Percentiles rank a stretch among this genome's conserved stretches.
Evolutionary conservation across 92 coral and sea anemone species (phyloP).

Genomic region (Isaurus tuberculatus): DNA sequence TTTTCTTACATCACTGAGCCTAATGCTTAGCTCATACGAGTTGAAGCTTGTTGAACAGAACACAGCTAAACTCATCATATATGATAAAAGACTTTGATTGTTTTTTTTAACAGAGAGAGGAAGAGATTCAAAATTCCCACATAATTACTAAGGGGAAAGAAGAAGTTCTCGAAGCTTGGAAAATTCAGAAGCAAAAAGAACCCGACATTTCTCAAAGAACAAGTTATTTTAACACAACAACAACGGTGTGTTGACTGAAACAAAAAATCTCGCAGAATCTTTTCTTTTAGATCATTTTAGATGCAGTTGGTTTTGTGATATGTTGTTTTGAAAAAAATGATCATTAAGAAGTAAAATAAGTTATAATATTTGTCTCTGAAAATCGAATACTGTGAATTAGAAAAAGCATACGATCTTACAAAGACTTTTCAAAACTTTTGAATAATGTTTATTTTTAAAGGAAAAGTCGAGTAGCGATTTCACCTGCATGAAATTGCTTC

Average conservation of each 20-base stretch:
- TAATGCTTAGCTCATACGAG: neutral
- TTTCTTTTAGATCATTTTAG: neutral
- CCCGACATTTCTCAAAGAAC: conserved; percentile 75
- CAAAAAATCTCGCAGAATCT: neutral
- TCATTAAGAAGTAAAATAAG: neutral
- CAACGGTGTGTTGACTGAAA: conserved; percentile 53
- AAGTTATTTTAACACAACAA: conserved; percentile 82
- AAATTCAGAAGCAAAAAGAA: conserved; percentile 70
- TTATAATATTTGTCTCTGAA: too few relatives aligned
- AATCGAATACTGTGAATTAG: too few relatives aligned
- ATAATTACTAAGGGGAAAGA: conserved; percentile 75
- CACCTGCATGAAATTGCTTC: too few relatives aligned
- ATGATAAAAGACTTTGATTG: neutral
- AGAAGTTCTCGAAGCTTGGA: conserved; percentile 72
- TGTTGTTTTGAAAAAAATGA: neutral
- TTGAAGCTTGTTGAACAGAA: neutral
- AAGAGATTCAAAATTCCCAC: conserved; percentile 68
- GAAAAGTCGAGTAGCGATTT: too few relatives aligned
- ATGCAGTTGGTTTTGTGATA: neutral
- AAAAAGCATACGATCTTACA: too few relatives aligned
- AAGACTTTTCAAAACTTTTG: too few relatives aligned
- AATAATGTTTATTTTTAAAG: too few relatives aligned
- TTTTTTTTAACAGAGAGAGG: conserved; percentile 73
- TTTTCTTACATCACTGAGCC: too few relatives aligned
- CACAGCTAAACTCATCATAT: neutral